phyloP scores from a whole-genome alignment of 2,888 invertebrate species.

The Dascillus cervinus region DNA sequence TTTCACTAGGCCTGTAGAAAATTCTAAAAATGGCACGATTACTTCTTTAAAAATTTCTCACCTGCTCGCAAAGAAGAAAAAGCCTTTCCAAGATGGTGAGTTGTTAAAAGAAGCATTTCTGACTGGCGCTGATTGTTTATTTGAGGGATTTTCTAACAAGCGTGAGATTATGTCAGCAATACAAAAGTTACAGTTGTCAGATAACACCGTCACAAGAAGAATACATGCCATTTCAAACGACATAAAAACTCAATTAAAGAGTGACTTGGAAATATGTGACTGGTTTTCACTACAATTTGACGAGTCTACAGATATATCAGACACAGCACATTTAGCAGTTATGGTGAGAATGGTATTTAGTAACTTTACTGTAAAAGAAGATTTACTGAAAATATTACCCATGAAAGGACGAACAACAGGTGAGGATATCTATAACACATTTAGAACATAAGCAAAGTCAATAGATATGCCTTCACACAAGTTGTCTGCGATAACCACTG shows the following conservation, averaged over 20 bases:
- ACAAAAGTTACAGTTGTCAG: slow-evolving; percentile 6
- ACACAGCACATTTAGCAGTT: slow-evolving; percentile 19
- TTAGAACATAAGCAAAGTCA: slow-evolving; percentile 13
- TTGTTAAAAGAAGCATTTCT: slow-evolving; percentile 13
- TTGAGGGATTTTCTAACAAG: slow-evolving; percentile 21
- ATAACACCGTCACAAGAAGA: slow-evolving; percentile 4
- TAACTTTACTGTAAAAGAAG: slow-evolving; percentile 15
- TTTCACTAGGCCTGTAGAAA: slow-evolving; percentile 4
- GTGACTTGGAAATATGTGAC: slow-evolving; percentile 11
- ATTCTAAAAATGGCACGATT: slow-evolving; percentile 10
- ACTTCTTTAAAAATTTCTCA: slow-evolving; percentile 9
- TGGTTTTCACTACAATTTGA: slow-evolving; percentile 18
- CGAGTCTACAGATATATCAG: slow-evolving; percentile 19
- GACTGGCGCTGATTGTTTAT: slow-evolving; percentile 9
- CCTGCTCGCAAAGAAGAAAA: slow-evolving; percentile 10
- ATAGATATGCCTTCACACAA: slow-evolving; percentile 17
- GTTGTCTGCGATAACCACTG: slow-evolving; percentile 15
- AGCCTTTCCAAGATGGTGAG: slow-evolving; percentile 9
- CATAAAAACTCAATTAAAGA: slow-evolving; percentile 10
- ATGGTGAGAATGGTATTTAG: slow-evolving; percentile 18
- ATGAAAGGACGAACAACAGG: slow-evolving; percentile 18
- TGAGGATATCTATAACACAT: slow-evolving; percentile 17
- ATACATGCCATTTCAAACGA: slow-evolving; percentile 6
- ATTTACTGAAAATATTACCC: slow-evolving; percentile 19
- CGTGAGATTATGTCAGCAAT: slow-evolving; percentile 13